phyloP scores from a whole-genome alignment of 2,797 vertebrate genomes.

The Chelidonichthys spinosus region DNA sequence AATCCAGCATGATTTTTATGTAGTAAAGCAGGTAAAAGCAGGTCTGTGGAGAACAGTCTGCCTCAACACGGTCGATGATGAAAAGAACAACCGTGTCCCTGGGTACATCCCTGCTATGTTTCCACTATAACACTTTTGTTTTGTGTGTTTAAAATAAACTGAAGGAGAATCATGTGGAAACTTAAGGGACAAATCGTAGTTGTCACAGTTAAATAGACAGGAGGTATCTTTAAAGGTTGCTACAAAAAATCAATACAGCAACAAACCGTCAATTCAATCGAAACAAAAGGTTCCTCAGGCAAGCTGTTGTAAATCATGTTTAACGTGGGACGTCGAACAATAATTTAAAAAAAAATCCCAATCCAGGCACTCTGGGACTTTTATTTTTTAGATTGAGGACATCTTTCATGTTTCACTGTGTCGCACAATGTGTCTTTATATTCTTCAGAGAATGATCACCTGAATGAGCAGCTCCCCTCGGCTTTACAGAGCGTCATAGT shows the following conservation, averaged over 20 bases:
- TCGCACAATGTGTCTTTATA: background rate
- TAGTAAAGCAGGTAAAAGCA: too few species aligned
- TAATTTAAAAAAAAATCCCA: too few species aligned
- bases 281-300: background rate
- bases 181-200: background rate
- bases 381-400: too few species aligned
- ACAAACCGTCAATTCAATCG: background rate
- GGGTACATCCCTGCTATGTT: slow-evolving; percentile 5
- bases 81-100: background rate
- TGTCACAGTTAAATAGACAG: background rate
- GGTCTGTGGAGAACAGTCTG: too few species aligned
- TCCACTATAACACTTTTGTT: slow-evolving; percentile 3
- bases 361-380: too few species aligned
- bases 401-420: too few species aligned
- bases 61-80: too few species aligned
- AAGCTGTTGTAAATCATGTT: background rate
- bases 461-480: too few species aligned
- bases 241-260: background rate
- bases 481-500: background rate
- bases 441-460: background rate
- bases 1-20: too few species aligned
- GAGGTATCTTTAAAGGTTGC: background rate
- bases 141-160: slow-evolving; percentile 6
- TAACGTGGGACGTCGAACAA: too few species aligned
- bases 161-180: background rate